phyloP scores from a whole-genome alignment of 30 jellyfish, hydroid and myxozoan species.

The Hydractinia echinata region DNA sequence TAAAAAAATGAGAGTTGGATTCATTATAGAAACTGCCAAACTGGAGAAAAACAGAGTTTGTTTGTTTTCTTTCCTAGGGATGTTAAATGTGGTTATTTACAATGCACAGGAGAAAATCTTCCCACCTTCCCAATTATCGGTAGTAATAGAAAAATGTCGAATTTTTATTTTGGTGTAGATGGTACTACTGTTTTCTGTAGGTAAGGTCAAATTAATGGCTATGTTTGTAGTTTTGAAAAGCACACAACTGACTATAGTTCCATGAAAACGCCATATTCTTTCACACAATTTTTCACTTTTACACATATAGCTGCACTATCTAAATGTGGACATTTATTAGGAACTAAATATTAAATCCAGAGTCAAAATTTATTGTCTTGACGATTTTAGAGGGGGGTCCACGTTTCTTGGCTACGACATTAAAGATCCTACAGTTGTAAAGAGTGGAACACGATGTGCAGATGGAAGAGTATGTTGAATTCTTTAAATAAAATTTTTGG shows the following conservation, averaged over 20 bases:
- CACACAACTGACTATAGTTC: no score
- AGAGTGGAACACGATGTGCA: conserved; percentile 78
- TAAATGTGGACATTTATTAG: no score
- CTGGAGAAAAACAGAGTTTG: background rate
- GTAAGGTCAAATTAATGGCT: no score
- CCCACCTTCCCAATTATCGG: conserved; percentile 56
- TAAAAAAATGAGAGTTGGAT: no score
- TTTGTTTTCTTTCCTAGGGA: conserved; percentile 33
- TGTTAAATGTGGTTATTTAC: conserved; percentile 55
- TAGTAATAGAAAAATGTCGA: conserved; percentile 19
- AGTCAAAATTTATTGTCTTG: background rate
- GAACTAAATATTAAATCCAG: background rate
- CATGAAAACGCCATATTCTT: no score
- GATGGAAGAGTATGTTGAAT: conserved; percentile 49
- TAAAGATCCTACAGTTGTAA: conserved; percentile 64
- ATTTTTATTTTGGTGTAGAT: no score
- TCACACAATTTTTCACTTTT: no score
- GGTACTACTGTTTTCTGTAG: no score
- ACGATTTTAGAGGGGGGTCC: conserved; percentile 22
- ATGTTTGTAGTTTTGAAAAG: no score
- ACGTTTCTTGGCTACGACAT: conserved; percentile 65
- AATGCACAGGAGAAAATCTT: conserved; percentile 44
- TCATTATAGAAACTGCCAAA: no score
- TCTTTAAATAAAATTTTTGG: no score
- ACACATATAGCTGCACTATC: no score